Evolutionary conservation across 2,113 vertebrate genomes (phyloP), one percentile per base, ranked within the genome.

Genomic region (Ceyx melanurus): DNA sequence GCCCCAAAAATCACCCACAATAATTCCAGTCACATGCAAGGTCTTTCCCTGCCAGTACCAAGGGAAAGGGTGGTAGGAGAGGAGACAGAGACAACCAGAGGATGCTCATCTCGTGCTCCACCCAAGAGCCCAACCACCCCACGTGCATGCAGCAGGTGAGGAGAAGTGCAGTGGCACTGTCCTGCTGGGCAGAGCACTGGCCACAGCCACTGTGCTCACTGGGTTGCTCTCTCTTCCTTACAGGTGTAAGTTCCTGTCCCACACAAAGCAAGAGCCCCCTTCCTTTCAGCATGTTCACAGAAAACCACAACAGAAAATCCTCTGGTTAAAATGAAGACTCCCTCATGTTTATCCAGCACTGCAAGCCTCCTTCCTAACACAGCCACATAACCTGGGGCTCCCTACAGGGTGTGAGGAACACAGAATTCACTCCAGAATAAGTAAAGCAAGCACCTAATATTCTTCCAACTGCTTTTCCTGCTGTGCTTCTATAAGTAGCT

Each of bases 201-300:
- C 68, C 26, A 17, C 20, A 6, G 3, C 21, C 5, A 3, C 60
- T 1, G 0, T 1, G 25, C 26, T 45, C 3, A 1, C 31, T 1
- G 31, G 11, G 62, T 60, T 67, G 28, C 21, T 62, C 82, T 15
- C 56, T 78, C 35, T 45, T 76, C 45, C 31, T 65, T 12, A 61
- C 22, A 17, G 0, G 1, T 1, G 0, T 1, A 60, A 82, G 37
- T 23, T 64, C 62, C 62, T 51, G 75, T n/a, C 22, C 29, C 13
- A 22, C 11, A 13, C 66, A 64, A 71, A 56, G 22, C 3, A 70
- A 21, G 53, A 60, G 48, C 1, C 64, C 71, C 43, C 37, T 42
- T 62, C 60, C 10, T 19, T 82, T 53, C 50, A 65, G 45, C 31
- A 18, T 4, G 26, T 37, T 87, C 45, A 50, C 0, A 72, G 35